phyloP scores from a whole-genome alignment of 2,113 vertebrate genomes.

The Todiramphus chloris region DNA sequence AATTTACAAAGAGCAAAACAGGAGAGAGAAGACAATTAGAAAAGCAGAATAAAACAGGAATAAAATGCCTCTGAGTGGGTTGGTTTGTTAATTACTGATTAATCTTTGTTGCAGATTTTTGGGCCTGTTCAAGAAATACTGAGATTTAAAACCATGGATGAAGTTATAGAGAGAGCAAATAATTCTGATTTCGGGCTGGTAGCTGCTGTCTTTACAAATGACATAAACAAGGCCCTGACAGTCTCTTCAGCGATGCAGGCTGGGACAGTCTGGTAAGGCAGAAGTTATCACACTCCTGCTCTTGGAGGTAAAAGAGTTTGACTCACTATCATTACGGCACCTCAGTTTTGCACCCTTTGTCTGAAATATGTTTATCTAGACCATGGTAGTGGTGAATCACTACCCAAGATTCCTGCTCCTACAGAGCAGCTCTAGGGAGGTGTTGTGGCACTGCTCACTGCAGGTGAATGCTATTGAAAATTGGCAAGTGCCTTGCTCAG shows the following conservation, averaged over 20 bases:
- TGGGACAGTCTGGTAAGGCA: slow-evolving; percentile 94
- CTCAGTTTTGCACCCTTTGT: neutral
- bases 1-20: neutral
- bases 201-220: slow-evolving; percentile 93
- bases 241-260: slow-evolving; percentile 95
- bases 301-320: neutral
- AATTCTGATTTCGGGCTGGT: slow-evolving; percentile 93
- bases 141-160: slow-evolving; percentile 96
- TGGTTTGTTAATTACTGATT: neutral
- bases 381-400: neutral
- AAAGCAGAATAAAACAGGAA: neutral
- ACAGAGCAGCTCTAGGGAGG: neutral
- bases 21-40: neutral
- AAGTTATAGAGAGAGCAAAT: slow-evolving; percentile 97
- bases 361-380: slow-evolving; percentile 1
- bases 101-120: slow-evolving; percentile 86
- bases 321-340: neutral
- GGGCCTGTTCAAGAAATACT: slow-evolving; percentile 97
- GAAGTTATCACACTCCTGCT: neutral
- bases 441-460: neutral
- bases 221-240: slow-evolving; percentile 96
- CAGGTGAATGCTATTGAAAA: neutral
- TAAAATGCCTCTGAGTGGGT: neutral
- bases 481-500: neutral
- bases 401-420: neutral